Evolutionary conservation across 2,888 invertebrate genomes (phyloP).

Genomic region (Sinohyriopsis cumingii): DNA sequence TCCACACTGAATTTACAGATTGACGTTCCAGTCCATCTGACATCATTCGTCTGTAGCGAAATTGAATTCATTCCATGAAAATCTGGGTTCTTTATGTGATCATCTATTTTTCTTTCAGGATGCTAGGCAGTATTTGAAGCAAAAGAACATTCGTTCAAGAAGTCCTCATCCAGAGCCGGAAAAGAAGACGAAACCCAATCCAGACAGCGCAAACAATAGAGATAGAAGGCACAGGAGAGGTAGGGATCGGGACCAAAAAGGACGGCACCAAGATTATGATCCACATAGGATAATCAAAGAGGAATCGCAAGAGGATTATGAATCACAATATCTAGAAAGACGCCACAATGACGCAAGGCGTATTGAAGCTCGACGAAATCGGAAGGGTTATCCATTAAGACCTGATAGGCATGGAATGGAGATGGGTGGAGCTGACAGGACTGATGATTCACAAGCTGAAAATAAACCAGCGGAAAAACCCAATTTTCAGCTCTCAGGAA

Average conservation of each 20-base stretch:
- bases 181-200: too few relatives aligned
- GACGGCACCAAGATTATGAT: slow-evolving; percentile 9
- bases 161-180: too few relatives aligned
- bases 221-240: slow-evolving; percentile 10
- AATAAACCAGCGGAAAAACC: slow-evolving; percentile 59
- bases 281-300: slow-evolving; percentile 26
- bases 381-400: slow-evolving; percentile 20
- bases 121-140: too few relatives aligned
- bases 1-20: too few relatives aligned
- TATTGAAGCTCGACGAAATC: slow-evolving; percentile 17
- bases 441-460: slow-evolving; percentile 77
- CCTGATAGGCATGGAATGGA: slow-evolving; percentile 2
- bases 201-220: too few relatives aligned
- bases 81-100: too few relatives aligned
- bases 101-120: too few relatives aligned
- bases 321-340: slow-evolving; percentile 45
- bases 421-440: slow-evolving; percentile 8
- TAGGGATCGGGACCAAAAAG: slow-evolving; percentile 7
- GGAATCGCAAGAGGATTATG: slow-evolving; percentile 32
- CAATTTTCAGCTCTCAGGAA: slow-evolving; percentile 91
- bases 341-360: slow-evolving; percentile 21
- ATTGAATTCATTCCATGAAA: too few relatives aligned
- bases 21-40: too few relatives aligned
- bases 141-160: too few relatives aligned
- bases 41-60: too few relatives aligned